Evolutionary conservation across 2,113 vertebrate species (phyloP).

Genomic region (Ceyx melanurus): DNA sequence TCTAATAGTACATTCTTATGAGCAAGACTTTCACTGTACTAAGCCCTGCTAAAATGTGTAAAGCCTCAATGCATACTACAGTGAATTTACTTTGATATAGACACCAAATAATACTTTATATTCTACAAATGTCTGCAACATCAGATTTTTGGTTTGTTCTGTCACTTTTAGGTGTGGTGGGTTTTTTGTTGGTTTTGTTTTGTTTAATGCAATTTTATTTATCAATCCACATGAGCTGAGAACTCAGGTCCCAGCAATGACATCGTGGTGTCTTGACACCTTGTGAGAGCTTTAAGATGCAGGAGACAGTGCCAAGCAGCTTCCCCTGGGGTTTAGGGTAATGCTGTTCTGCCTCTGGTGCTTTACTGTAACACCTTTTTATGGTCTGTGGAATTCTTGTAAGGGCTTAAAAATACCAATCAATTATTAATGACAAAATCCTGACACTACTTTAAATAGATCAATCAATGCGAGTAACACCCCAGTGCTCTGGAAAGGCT

Average conservation of each 20-base stretch:
- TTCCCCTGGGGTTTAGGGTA: neutral
- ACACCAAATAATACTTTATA: no score
- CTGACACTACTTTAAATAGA: conserved; percentile 31
- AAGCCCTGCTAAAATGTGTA: neutral
- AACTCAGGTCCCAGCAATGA: neutral
- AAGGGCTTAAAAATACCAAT: conserved; percentile 52
- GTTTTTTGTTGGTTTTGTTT: no score
- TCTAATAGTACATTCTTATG: neutral
- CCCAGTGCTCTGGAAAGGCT: neutral
- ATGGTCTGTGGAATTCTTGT: conserved; percentile 43
- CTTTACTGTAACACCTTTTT: conserved; percentile 56
- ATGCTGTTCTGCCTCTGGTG: neutral
- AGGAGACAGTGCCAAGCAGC: neutral
- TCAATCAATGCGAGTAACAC: conserved; percentile 21
- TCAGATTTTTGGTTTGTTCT: neutral
- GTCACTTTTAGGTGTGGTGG: neutral
- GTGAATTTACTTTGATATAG: neutral
- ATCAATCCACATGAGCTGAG: neutral
- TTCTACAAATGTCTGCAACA: neutral
- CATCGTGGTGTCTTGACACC: neutral
- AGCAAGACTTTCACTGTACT: neutral
- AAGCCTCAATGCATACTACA: neutral
- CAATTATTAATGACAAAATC: conserved; percentile 65
- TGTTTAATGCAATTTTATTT: neutral
- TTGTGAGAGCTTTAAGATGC: neutral